Evolutionary conservation across 2,113 vertebrate species (phyloP).

Genomic region (Phylloscopus whistleri): DNA sequence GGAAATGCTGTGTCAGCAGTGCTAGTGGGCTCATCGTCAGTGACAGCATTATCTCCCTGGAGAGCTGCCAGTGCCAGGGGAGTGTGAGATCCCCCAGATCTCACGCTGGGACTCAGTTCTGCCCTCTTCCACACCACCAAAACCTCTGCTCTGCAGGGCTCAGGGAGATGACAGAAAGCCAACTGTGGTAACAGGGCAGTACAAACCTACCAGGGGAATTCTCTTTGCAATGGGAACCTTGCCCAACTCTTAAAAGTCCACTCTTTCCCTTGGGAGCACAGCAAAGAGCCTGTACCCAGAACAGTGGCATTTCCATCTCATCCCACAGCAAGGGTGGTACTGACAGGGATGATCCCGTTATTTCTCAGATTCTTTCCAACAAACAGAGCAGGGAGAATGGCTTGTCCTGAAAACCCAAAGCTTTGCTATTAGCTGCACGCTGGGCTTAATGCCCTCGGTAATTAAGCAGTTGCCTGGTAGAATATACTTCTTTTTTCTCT

Average conservation of each 20-base stretch:
- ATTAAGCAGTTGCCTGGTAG: not conserved
- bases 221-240: not conserved
- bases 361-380: not conserved
- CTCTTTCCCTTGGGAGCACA: not conserved
- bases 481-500: not conserved
- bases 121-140: not conserved
- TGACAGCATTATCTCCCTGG: not conserved
- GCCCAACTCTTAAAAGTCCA: not conserved
- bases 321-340: not conserved
- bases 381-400: not conserved
- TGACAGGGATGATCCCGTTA: fast-evolving
- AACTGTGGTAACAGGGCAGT: not conserved
- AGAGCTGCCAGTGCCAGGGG: not conserved
- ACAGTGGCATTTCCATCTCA: not conserved
- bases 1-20: constrained; percentile 20
- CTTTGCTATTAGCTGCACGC: not conserved
- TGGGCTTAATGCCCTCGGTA: not conserved
- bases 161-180: not conserved
- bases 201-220: not conserved
- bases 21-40: not conserved
- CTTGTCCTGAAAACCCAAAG: not conserved
- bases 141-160: not conserved
- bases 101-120: not conserved
- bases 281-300: not conserved
- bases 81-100: not conserved